Evolutionary conservation across 2,888 invertebrate species (phyloP), one percentile per base, ranked within the genome.

Genomic region (Lasioglossum zephyrum): DNA sequence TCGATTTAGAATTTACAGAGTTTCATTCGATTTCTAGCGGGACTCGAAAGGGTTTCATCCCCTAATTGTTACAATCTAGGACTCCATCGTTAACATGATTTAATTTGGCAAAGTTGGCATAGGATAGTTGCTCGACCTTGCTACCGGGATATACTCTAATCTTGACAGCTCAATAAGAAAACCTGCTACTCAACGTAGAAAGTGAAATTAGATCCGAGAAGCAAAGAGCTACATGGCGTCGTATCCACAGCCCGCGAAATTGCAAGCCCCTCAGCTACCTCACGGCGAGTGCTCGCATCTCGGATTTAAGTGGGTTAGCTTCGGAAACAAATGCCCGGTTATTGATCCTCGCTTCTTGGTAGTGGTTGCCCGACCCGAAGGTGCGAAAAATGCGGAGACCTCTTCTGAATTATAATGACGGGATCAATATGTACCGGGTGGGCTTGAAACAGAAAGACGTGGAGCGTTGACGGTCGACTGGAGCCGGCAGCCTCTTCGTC

Each of bases 341-440:
- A 85, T 85, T 75, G 83, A 85, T 85, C 79, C 83, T 60, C 73
- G 80, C n/a, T 77, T 74, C 77, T 63, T 22, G 73, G 76, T 79
- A 83, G 57, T 76, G 84, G 86, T 85, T 87, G 82, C 81, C 87
- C 88, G 79, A 36, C 66, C 79, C 80, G 86, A 84, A 91, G 91
- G 91, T 91, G 90, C 86, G 90, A 91, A 89, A 91, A 91, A 91
- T 86, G 87, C 85, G 70, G 82, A 85, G 87, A 84, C 84, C 87
- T 86, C 88, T 82, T 70, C 79, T 90, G 89, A 88, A 89, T 87
- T 87, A 90, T 90, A 90, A 90, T 89, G 87, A 90, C 86, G 87
- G 88, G 88, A 87, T 89, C 89, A 85, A 85, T 84, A 82, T 85
- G 73, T 86, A 90, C 84, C 89, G 90, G 90, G 90, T 90, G 90